These are phyloP conservation scores for Epinotia nisella DNA, from an alignment of 2,888 invertebrate genomes.

Conservation along the genomic window DNA sequence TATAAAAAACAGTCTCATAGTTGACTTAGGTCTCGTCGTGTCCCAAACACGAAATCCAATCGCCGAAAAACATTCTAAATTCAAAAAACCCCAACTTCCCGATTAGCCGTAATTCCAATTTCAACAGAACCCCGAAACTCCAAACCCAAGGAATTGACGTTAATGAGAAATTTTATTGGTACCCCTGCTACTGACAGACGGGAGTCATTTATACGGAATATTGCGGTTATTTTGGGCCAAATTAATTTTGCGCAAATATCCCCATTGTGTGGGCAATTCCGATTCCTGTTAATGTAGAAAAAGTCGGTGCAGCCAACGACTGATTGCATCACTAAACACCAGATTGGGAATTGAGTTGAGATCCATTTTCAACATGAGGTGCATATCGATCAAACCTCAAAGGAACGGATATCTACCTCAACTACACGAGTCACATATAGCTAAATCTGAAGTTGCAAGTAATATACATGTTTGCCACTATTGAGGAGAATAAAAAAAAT, in stretches of 20 bases:
- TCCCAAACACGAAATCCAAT: background rate
- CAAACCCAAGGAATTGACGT: slow-evolving; percentile 48
- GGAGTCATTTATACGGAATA: slow-evolving; percentile 37
- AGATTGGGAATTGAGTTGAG: no score
- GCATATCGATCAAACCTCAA: background rate
- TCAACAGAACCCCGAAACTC: slow-evolving; percentile 51
- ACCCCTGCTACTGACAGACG: slow-evolving; percentile 47
- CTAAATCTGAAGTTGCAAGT: no score
- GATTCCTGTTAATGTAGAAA: background rate
- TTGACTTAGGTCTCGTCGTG: background rate
- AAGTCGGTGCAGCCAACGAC: background rate
- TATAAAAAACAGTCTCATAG: no score
- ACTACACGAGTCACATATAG: background rate
- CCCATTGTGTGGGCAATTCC: slow-evolving; percentile 17
- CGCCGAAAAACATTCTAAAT: background rate
- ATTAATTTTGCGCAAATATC: slow-evolving; percentile 32
- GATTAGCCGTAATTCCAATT: slow-evolving; percentile 23
- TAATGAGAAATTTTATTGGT: slow-evolving; percentile 50
- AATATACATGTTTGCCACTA: no score
- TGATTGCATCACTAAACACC: no score
- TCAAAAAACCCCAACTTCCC: slow-evolving; percentile 24
- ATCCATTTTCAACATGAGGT: no score
- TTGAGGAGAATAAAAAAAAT: no score
- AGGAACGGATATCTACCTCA: background rate
- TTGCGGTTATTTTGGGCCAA: slow-evolving; percentile 35